These are phyloP conservation scores for Brachionus asplanchnoidis DNA, from an alignment of 1,140 invertebrate genomes.

Conservation along the genomic window DNA sequence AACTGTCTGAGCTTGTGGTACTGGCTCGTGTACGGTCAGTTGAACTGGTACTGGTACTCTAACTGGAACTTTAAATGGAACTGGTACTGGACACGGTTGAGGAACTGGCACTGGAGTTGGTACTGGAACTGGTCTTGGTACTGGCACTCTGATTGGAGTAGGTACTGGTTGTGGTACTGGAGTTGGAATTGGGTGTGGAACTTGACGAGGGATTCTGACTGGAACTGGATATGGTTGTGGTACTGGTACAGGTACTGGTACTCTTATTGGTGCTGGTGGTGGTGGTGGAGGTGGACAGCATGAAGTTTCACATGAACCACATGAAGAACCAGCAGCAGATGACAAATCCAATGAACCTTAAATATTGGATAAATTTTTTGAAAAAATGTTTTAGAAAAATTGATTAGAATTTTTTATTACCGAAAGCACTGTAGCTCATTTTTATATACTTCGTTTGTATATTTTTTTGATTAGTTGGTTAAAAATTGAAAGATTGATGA, in stretches of 20 bases:
- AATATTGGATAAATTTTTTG: neutral
- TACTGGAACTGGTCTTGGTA: neutral
- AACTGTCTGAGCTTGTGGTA: neutral
- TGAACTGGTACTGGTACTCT: neutral
- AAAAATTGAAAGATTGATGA: neutral
- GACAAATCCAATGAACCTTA: neutral
- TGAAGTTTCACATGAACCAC: neutral
- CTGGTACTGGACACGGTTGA: neutral
- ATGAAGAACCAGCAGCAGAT: neutral
- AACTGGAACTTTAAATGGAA: neutral
- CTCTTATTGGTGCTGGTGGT: neutral
- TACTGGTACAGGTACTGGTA: neutral
- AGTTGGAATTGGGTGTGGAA: neutral
- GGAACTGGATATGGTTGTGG: neutral
- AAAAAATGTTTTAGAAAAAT: neutral
- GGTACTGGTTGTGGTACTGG: slow-evolving; percentile 3
- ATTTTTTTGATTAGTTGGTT: neutral
- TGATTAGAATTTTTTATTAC: neutral
- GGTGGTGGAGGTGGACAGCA: neutral
- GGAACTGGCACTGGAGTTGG: neutral
- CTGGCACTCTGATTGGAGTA: neutral
- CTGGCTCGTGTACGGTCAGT: neutral
- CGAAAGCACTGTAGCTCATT: neutral
- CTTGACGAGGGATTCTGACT: neutral
- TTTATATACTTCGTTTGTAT: neutral